Percentiles rank a stretch among this genome's conserved stretches.
Evolutionary conservation across 2,797 vertebrate species (phyloP).

Genomic region (Carcharodon carcharias): DNA sequence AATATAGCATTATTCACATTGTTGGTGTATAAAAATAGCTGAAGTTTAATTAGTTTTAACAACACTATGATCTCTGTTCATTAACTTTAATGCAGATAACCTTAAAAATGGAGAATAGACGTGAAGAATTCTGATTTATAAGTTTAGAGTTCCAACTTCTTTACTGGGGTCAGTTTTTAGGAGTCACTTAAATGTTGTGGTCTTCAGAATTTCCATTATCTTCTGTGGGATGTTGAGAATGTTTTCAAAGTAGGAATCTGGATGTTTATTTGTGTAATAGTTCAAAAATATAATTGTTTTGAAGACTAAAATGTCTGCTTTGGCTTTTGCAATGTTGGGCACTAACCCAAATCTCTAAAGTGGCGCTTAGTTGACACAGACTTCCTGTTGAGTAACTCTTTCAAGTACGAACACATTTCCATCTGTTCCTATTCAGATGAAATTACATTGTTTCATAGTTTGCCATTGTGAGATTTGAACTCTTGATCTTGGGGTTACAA

Average conservation of each 20-base stretch:
- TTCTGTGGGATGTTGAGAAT: background rate
- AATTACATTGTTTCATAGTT: no score
- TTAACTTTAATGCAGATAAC: no score
- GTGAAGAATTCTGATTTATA: background rate
- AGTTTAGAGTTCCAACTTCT: background rate
- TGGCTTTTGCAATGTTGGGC: background rate
- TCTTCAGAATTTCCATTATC: background rate
- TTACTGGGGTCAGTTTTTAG: background rate
- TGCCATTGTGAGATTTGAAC: no score
- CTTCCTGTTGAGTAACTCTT: background rate
- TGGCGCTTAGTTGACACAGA: background rate
- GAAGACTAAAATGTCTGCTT: background rate
- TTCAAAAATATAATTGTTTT: background rate
- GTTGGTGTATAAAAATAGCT: background rate
- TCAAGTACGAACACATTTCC: no score
- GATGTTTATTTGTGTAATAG: background rate
- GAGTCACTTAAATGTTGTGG: background rate
- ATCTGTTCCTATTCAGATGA: no score
- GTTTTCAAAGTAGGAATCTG: constrained; percentile 9
- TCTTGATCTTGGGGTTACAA: no score
- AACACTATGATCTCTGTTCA: background rate
- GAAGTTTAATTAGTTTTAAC: no score
- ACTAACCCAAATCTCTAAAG: background rate
- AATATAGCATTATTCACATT: background rate
- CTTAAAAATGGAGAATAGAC: background rate